Evolutionary conservation across 2,113 vertebrate species (phyloP).

Genomic region (Ginglymostoma cirratum): DNA sequence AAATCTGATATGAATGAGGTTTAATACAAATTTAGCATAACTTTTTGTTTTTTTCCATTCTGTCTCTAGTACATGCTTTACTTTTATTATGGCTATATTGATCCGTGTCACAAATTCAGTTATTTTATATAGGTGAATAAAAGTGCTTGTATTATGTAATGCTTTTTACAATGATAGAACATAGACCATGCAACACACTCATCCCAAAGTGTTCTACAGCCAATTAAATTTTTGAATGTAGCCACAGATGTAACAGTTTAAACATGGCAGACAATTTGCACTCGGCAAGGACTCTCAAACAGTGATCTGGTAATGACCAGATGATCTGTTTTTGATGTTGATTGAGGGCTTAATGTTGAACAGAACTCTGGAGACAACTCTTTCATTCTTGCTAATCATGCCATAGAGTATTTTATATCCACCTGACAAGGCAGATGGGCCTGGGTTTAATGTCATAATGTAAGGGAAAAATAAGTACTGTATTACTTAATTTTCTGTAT

Average conservation of each 20-base stretch:
- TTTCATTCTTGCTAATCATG: background rate
- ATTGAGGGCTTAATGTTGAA: background rate
- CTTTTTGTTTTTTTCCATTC: background rate
- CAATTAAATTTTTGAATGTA: background rate
- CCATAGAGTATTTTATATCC: background rate
- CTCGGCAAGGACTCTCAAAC: background rate
- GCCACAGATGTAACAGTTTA: background rate
- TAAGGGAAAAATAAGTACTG: no score
- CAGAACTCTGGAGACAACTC: background rate
- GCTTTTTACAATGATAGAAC: background rate
- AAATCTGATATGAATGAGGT: background rate
- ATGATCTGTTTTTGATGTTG: background rate
- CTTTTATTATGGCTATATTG: background rate
- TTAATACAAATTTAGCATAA: background rate
- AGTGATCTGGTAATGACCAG: background rate
- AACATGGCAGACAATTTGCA: background rate
- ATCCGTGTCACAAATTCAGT: background rate
- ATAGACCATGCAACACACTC: no score
- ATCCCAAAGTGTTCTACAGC: background rate
- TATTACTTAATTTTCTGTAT: no score
- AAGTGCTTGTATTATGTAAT: background rate
- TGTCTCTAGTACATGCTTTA: background rate
- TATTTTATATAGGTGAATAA: background rate
- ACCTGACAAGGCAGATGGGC: background rate
- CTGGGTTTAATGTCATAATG: background rate